Evolutionary conservation across 1,140 invertebrate species (phyloP), one percentile per base, ranked within the genome.

Genomic region (Melanaphis sacchari): DNA sequence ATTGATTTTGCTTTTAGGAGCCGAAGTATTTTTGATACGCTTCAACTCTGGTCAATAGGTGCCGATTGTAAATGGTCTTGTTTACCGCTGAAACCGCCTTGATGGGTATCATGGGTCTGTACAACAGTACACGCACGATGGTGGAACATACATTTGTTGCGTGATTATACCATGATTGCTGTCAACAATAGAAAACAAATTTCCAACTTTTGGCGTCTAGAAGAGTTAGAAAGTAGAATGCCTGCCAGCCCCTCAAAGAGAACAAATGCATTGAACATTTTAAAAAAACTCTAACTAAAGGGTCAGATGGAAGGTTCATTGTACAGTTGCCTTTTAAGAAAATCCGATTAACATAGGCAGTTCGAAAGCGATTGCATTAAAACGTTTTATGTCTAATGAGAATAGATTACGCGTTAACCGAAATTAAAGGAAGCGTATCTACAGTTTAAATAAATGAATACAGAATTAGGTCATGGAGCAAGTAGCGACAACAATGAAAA

Each of bases 371-470:
- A 54, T 40, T 6, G 92, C 92, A 1, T 38, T 87, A 18, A 22
- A 24, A 41, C 40, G 49, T 3, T 88, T 93, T 85, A 40, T 52
- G 11, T n/a, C 21, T 0, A 93, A 36, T 11, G 84, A 93, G n/a
- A 87, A 85, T 5, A 40, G 43, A 87, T 26, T 87, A 93, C 49
- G 92, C 21, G 26, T 5, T 7, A 85, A 93, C 54, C 6, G 11
- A 38, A 85, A 26, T n/a, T 85, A 11, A 40, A 81, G 2, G 26
- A 38, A 59, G 52, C n/a, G 2, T 93, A 93, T 38, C 8, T 85
- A 21, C 2, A 87, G 1, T 41, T 93, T 21, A 93, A n/a, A n/a
- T 93, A 41, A 54, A 93, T 5, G 91, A 93, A 46, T 93, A 87
- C 36, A 15, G 2, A 49, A 31, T n/a, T 93, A 18, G 43, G 49